A percentile compares a stretch with the other conserved stretches of the same genome.
Evolutionary conservation across 1,140 invertebrate species (phyloP).

Genomic region (Nephotettix cincticeps): DNA sequence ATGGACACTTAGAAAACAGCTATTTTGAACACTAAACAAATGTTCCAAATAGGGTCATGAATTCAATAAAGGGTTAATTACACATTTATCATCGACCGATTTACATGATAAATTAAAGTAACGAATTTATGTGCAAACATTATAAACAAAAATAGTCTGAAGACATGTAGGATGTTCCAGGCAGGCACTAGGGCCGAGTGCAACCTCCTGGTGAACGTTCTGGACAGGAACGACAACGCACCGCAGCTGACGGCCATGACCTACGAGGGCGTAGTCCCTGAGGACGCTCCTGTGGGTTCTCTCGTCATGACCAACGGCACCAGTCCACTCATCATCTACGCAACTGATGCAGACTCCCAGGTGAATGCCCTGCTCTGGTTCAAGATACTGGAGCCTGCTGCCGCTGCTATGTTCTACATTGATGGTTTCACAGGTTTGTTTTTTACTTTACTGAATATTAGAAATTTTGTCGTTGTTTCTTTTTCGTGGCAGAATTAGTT

Average conservation of each 20-base stretch:
- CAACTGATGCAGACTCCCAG: conserved; percentile 75
- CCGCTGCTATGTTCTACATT: conserved; percentile 75
- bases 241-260: conserved; percentile 68
- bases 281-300: conserved; percentile 67
- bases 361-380: conserved; percentile 82
- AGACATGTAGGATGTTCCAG: conserved; percentile 46
- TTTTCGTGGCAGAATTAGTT: too few species aligned
- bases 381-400: conserved; percentile 76
- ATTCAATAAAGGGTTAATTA: too few species aligned
- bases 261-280: conserved; percentile 70
- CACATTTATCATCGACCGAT: too few species aligned
- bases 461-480: too few species aligned
- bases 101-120: too few species aligned
- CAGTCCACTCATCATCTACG: conserved; percentile 76
- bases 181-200: conserved; percentile 66
- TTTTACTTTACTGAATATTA: too few species aligned
- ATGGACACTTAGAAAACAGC: too few species aligned
- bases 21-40: too few species aligned
- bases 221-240: conserved; percentile 84
- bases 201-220: conserved; percentile 69
- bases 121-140: too few species aligned
- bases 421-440: conserved; percentile 77
- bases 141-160: too few species aligned
- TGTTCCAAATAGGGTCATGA: too few species aligned
- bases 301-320: conserved; percentile 65